These are phyloP conservation scores for Astropecten irregularis DNA, from an alignment of 53 echinoderm and acorn worm genomes.

Conservation along the genomic window DNA sequence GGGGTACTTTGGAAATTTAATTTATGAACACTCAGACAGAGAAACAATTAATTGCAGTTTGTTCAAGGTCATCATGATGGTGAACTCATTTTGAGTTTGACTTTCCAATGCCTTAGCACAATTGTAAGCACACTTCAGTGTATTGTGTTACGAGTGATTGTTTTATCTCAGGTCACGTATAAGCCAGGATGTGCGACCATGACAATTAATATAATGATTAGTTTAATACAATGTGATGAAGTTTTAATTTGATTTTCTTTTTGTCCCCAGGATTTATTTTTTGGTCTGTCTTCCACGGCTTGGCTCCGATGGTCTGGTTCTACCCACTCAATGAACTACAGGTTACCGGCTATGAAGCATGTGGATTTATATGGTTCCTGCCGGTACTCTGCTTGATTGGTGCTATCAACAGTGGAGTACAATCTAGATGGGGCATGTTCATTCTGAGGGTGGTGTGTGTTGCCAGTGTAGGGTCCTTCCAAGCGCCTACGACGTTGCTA, in stretches of 20 bases:
- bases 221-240: background rate
- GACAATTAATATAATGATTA: too few species aligned
- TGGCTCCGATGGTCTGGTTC: conserved; percentile 86
- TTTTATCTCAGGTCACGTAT: too few species aligned
- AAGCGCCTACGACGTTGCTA: conserved; percentile 71
- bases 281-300: conserved; percentile 89
- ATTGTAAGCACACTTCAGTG: too few species aligned
- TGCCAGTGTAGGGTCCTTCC: conserved; percentile 80
- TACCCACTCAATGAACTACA: conserved; percentile 74
- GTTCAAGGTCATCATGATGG: too few species aligned
- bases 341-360: conserved; percentile 83
- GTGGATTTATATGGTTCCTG: conserved; percentile 75
- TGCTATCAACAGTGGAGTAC: conserved; percentile 53
- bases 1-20: too few species aligned
- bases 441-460: conserved; percentile 73
- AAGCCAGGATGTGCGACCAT: too few species aligned
- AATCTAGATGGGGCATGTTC: conserved; percentile 73
- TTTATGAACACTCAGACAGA: too few species aligned
- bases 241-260: background rate
- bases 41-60: too few species aligned
- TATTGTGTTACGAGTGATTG: too few species aligned
- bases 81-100: too few species aligned
- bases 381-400: conserved; percentile 68
- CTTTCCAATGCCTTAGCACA: too few species aligned
- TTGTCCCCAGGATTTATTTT: conserved; percentile 73